Base-by-base conservation (phyloP, 1,140 invertebrate genomes). In the Drosophila lacertosa region DNA sequence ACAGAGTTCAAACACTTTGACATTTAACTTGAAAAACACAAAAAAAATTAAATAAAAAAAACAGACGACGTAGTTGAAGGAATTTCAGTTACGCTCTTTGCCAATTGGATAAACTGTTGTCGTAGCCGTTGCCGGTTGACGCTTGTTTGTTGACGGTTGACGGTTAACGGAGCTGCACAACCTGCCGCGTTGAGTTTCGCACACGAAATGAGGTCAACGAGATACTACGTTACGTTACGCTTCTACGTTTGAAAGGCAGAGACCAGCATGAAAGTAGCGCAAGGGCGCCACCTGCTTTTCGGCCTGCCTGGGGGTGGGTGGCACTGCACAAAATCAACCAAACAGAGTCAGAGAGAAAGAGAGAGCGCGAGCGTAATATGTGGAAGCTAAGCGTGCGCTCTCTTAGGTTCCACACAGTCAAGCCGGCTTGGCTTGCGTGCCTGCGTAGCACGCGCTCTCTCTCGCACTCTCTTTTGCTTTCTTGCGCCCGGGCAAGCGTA, bases 191-290 rank as follows among this genome's bases (percentile, higher is more conserved):
- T 79, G 89, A 89, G 71, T 79, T 89, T 90, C 84, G 83, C 83
- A 86, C 74, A 82, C 74, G 78, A 90, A 90, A 90, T 90, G 89
- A 90, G 89, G 89, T 90, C 89, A 90, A 90, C 89, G 53, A 90
- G 89, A 90, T 90, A 89, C 67, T 78, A 82, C 74, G 77, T 83
- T 83, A 86, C 81, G 82, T 75, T 74, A 68, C 58, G 54, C 18
- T 58, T 65, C 20, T 51, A 60, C 57, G 65, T 66, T 37, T 37
- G 11, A 24, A 32, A 82, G 58, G 58, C 60, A 39, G 57, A 67
- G 64, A 40, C 44, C 47, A 54, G 64, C 55, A 64, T 26, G 64
- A 88, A 86, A 88, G 83, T 86, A 86, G 82, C 82, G 82, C 82
- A 86, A 86, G 82, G 82, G 82, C 82, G 82, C 84, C 83, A 68